A percentile compares a stretch with the other conserved stretches of the same genome.
Conservation (phyloP, 2,113 vertebrate genomes). For the Thymallus thymallus region DNA sequence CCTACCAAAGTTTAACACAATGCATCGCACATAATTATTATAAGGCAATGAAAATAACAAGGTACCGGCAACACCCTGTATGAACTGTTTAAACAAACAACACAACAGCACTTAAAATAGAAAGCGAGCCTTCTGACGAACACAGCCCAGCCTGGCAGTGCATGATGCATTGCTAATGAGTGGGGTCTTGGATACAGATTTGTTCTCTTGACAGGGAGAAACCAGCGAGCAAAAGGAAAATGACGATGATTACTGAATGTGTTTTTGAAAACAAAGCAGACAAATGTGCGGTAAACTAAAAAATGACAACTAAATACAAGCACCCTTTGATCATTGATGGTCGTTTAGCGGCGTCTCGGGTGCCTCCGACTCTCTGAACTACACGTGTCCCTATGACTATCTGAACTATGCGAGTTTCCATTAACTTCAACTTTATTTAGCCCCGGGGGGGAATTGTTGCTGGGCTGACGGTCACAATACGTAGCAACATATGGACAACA, state of each 20-base stretch:
- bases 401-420: too few species aligned
- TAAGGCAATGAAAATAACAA: constrained; percentile 30
- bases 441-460: too few species aligned
- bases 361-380: constrained; percentile 5
- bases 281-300: neutral
- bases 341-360: constrained; percentile 3
- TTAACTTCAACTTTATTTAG: too few species aligned
- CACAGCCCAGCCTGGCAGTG: neutral
- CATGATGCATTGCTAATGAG: constrained; percentile 28
- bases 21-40: constrained; percentile 38
- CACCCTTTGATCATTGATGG: neutral
- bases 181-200: neutral
- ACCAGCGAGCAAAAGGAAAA: neutral
- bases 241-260: neutral
- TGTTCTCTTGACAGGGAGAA: constrained; percentile 17
- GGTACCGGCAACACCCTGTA: constrained; percentile 11
- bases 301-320: neutral
- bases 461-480: too few species aligned
- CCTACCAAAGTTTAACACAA: neutral
- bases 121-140: constrained; percentile 16
- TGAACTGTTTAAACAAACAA: constrained; percentile 27
- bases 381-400: too few species aligned
- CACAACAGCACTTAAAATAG: constrained; percentile 17
- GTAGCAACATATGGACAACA: too few species aligned
- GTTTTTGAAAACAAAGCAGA: neutral